Evolutionary conservation across 2,113 vertebrate genomes (phyloP).

Genomic region (Eurypyga helias): DNA sequence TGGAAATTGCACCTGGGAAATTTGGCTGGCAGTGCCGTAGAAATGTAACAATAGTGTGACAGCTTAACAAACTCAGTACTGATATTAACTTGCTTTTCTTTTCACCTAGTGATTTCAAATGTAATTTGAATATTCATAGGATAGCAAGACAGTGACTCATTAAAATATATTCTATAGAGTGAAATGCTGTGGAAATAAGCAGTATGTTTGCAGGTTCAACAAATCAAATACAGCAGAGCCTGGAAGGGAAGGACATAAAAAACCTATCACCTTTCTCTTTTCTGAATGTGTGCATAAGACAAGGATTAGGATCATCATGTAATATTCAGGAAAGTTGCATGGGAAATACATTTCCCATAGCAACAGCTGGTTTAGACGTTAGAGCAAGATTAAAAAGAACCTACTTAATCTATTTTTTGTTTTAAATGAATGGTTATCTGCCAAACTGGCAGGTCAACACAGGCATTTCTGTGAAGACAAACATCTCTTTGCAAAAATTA

Average conservation of each 20-base stretch:
- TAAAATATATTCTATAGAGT: neutral
- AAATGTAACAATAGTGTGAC: neutral
- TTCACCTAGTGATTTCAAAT: neutral
- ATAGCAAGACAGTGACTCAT: neutral
- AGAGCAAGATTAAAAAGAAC: conserved; percentile 51
- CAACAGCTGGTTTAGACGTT: conserved; percentile 62
- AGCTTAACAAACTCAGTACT: conserved; percentile 39
- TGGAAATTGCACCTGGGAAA: conserved; percentile 51
- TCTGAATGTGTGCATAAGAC: neutral
- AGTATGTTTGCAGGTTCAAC: neutral
- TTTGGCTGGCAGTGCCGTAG: conserved; percentile 8
- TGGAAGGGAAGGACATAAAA: neutral
- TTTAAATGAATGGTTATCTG: conserved; percentile 49
- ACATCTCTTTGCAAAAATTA: neutral
- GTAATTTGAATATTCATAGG: neutral
- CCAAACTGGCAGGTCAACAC: conserved; percentile 58
- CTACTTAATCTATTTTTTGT: conserved; percentile 50
- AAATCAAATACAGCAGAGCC: neutral
- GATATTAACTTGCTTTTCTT: conserved; percentile 11
- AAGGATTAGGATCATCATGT: conserved; percentile 27
- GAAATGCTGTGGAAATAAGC: neutral
- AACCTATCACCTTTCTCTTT: neutral
- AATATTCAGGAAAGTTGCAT: conserved; percentile 60
- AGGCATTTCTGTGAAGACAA: neutral
- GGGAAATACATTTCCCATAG: conserved; percentile 54